Conservation (phyloP, 2,113 vertebrate species). For the Notothenia coriiceps region DNA sequence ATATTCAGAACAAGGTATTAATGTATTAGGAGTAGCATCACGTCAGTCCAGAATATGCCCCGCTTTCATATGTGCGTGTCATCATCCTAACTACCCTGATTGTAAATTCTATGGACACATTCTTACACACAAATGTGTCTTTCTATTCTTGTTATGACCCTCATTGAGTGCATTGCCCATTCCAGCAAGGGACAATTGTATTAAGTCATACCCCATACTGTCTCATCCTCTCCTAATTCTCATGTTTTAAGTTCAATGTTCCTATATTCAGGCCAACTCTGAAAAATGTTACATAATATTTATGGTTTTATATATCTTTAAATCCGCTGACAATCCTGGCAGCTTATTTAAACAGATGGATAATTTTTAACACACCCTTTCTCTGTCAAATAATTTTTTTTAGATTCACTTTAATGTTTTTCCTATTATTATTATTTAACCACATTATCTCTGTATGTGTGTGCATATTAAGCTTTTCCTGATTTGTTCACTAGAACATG, state of each 20-base stretch:
- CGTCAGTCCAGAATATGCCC: not conserved
- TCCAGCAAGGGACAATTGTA: not conserved
- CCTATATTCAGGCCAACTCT: not conserved
- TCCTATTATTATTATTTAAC: too few species aligned
- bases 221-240: not conserved
- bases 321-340: slow-evolving; percentile 23
- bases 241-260: not conserved
- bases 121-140: not conserved
- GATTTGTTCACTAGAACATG: not conserved
- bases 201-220: not conserved
- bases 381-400: not conserved
- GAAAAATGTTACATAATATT: not conserved
- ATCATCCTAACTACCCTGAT: not conserved
- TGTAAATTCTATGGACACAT: too few species aligned
- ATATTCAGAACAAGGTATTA: not conserved
- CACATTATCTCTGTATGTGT: too few species aligned
- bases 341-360: slow-evolving; percentile 5
- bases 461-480: not conserved
- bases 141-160: not conserved
- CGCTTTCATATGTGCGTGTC: not conserved
- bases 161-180: not conserved
- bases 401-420: too few species aligned
- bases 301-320: not conserved
- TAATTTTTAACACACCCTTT: slow-evolving; percentile 3
- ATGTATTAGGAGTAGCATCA: not conserved